Evolutionary conservation across 2,797 vertebrate genomes (phyloP), one percentile per base, ranked within the genome.

Genomic region (Pipistrellus pygmaeus): DNA sequence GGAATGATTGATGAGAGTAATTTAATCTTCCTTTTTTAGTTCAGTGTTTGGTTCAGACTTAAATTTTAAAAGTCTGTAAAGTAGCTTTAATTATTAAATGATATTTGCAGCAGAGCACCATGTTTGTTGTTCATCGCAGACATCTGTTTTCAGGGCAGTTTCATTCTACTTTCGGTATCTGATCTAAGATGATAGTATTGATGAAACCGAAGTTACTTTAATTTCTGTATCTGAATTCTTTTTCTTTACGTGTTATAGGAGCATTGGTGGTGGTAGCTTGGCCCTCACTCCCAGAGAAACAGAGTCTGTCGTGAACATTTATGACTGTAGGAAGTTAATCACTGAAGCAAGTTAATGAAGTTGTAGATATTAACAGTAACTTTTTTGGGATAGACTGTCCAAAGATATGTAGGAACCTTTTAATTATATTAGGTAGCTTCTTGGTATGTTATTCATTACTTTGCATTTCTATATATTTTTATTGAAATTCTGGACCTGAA

Each of bases 401-500:
- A 51, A 64, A 12, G 38, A 71, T 80, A 75, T 57, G 20, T 64
- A 83, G 44, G 41, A 85, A 18, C 25, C 35, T 80, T 85, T 95
- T 88, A 66, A 30, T 92, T 90, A 23, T 55, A 64, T 44, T 83
- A 86, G 51, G 3, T 78, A 64, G 68, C 77, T 81, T 85, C 44
- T 85, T 92, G 32, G 46, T 90, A 53, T 92, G 41, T 85, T 94
- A 78, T 57, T 73, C 35, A 53, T 82, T 18, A 60, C 41, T 95
- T 95, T 85, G 57, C 46, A 68, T 96, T 91, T 95, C 82, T 87
- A 27, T 88, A 72, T 69, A 86, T 96, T 44, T 90, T 81, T 76
- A 92, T 23, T 96, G 62, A 93, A 95, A 95, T 85, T 96, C n/a
- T 93, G 57, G 90, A 83, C 44, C 84, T 80, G 60, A 72, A 57